Conservation (phyloP, 2,797 vertebrate genomes). For the Adrianichthys oophorus region DNA sequence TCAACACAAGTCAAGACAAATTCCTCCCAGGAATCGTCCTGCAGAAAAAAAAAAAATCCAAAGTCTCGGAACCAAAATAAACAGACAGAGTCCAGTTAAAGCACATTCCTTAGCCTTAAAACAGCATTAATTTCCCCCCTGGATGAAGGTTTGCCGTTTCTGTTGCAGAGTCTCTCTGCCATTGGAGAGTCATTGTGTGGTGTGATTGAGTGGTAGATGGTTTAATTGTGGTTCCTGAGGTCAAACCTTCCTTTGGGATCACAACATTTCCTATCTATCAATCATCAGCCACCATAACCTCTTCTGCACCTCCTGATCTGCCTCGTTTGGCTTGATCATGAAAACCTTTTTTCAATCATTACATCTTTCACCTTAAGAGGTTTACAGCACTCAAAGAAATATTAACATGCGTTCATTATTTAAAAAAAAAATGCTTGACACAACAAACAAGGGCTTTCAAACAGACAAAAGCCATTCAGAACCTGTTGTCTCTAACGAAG, state of each 20-base stretch:
- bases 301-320: no score
- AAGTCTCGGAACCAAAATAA: slow-evolving; percentile 55
- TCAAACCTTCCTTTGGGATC: slow-evolving; percentile 48
- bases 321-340: no score
- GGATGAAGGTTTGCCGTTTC: slow-evolving; percentile 18
- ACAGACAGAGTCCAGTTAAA: slow-evolving; percentile 22
- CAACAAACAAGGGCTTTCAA: no score
- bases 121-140: slow-evolving; percentile 20
- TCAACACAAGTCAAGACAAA: slow-evolving; percentile 48
- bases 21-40: slow-evolving; percentile 37
- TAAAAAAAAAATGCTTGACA: no score
- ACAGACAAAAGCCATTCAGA: no score
- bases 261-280: slow-evolving; percentile 34
- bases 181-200: slow-evolving; percentile 46
- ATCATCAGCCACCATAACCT: slow-evolving; percentile 36
- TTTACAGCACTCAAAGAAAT: no score
- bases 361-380: no score
- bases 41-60: slow-evolving; percentile 47
- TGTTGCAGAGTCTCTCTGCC: slow-evolving; percentile 24
- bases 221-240: slow-evolving; percentile 50
- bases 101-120: slow-evolving; percentile 57
- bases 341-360: no score
- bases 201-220: slow-evolving; percentile 41
- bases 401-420: no score
- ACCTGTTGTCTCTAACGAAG: no score